Percentiles rank a stretch among this genome's conserved stretches.
phyloP scores from a whole-genome alignment of 2,888 invertebrate species.

The Tigriopus californicus region DNA sequence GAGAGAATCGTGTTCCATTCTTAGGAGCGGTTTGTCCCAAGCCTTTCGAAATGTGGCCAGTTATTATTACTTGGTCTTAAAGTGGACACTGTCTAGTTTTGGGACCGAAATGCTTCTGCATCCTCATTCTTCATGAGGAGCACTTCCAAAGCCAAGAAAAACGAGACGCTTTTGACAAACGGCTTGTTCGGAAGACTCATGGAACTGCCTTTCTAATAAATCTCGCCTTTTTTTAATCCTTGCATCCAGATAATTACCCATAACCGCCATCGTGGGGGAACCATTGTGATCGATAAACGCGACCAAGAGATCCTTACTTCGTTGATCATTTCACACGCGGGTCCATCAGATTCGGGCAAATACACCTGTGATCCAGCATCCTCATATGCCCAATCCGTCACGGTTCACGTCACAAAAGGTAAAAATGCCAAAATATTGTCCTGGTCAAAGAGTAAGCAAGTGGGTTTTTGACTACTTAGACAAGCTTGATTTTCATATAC shows the following conservation, averaged over 20 bases:
- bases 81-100: too few species aligned
- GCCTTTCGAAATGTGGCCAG: too few species aligned
- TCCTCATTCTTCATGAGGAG: too few species aligned
- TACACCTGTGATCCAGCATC: slow-evolving; percentile 5
- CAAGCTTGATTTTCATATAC: too few species aligned
- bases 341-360: neutral
- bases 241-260: neutral
- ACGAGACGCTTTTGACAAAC: too few species aligned
- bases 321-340: neutral
- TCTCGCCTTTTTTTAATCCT: neutral
- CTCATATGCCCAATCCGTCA: neutral
- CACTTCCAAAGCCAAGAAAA: too few species aligned
- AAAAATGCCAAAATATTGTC: too few species aligned
- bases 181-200: too few species aligned
- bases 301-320: neutral
- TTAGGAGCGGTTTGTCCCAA: neutral
- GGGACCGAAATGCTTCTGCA: too few species aligned
- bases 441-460: too few species aligned
- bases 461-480: too few species aligned
- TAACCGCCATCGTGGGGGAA: neutral
- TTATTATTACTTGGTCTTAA: too few species aligned
- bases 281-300: slow-evolving; percentile 3
- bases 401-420: slow-evolving; percentile 3
- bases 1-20: neutral
- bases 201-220: neutral